Percentiles rank a stretch among this genome's conserved stretches.
Conservation (phyloP, 2,113 vertebrate genomes). For the Myotis yumanensis region DNA sequence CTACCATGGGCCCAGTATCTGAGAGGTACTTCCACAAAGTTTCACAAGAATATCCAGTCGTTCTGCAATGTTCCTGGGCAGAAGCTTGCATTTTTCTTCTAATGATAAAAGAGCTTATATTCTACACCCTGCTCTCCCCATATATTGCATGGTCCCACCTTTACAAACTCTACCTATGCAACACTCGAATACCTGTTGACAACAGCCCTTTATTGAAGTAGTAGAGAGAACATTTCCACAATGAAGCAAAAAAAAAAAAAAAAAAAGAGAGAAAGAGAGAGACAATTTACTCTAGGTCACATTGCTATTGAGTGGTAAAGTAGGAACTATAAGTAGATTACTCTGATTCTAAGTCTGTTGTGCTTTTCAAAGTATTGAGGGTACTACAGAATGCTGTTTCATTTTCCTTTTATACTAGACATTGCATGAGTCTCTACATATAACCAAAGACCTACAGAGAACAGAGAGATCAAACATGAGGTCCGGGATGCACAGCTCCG, state of each 20-base stretch:
- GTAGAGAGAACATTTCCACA: neutral
- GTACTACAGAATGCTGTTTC: neutral
- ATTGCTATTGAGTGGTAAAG: neutral
- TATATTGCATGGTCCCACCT: neutral
- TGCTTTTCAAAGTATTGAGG: neutral
- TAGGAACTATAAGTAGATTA: neutral
- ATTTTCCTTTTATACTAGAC: neutral
- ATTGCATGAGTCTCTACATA: neutral
- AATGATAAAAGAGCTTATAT: neutral
- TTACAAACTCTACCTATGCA: neutral
- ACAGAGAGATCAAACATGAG: neutral
- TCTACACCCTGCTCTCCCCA: rapidly evolving
- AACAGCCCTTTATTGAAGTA: neutral
- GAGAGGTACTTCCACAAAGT: neutral
- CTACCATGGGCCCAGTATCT: neutral
- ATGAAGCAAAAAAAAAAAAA: neutral
- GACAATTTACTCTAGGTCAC: neutral
- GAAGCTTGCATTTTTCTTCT: neutral
- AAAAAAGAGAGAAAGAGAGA: too few species aligned
- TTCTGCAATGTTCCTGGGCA: neutral
- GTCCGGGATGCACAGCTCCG: neutral
- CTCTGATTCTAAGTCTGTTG: neutral
- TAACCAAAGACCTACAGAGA: neutral
- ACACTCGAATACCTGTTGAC: neutral
- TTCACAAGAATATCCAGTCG: neutral